Evolutionary conservation across 35 echinoderm and acorn worm species (phyloP).

Genomic region (Ophiothrix spiculata): DNA sequence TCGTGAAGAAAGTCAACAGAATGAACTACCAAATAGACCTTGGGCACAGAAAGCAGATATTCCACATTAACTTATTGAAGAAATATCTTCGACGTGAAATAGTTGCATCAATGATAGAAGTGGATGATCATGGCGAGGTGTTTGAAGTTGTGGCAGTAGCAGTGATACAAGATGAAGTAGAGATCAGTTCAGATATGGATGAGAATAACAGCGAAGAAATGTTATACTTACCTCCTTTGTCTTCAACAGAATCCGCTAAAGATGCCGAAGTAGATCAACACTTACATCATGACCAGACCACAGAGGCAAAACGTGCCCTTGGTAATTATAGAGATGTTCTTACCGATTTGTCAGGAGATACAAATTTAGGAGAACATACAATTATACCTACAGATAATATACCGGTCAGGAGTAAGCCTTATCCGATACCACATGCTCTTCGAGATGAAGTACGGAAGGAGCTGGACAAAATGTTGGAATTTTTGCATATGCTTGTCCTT

Average conservation of each 20-base stretch:
- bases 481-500: conserved; percentile 37
- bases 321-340: conserved; percentile 9
- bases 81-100: conserved; percentile 24
- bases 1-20: conserved; percentile 10
- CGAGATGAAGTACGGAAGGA: conserved; percentile 17
- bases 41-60: conserved; percentile 28
- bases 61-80: conserved; percentile 51
- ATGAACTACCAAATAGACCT: conserved; percentile 57
- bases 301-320: no score
- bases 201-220: neutral
- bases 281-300: no score
- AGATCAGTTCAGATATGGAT: neutral
- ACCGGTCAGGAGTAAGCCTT: conserved; percentile 33
- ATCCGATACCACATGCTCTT: conserved; percentile 37
- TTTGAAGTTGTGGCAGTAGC: conserved; percentile 1
- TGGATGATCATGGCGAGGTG: neutral
- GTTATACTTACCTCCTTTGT: conserved; percentile 24
- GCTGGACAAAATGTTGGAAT: conserved; percentile 16
- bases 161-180: conserved; percentile 3
- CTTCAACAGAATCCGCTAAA: conserved; percentile 1
- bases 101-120: neutral
- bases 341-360: conserved; percentile 48
- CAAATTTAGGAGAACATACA: conserved; percentile 39
- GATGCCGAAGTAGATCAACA: neutral
- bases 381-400: conserved; percentile 8